Conservation (phyloP, 2,888 invertebrate species). For the Cantharis flavilabris region DNA sequence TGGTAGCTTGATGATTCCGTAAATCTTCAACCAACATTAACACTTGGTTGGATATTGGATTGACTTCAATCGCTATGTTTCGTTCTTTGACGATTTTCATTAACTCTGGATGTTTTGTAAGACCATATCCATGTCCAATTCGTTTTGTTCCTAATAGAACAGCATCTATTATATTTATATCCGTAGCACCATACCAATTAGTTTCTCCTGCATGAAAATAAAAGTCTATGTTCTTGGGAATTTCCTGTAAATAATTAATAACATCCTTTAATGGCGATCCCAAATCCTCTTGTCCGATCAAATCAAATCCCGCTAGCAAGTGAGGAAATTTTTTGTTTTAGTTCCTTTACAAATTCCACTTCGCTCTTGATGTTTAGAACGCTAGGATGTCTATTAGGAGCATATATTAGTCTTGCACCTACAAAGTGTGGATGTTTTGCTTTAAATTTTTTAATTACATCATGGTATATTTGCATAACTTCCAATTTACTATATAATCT, state of each 20-base stretch:
- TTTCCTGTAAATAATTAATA: slow-evolving; percentile 58
- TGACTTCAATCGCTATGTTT: slow-evolving; percentile 71
- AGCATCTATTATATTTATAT: slow-evolving; percentile 75
- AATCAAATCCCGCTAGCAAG: slow-evolving; percentile 37
- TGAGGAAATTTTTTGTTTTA: not conserved
- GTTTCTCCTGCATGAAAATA: slow-evolving; percentile 75
- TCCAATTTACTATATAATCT: slow-evolving; percentile 55
- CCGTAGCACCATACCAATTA: slow-evolving; percentile 70
- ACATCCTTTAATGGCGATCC: slow-evolving; percentile 68
- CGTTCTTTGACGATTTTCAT: slow-evolving; percentile 60
- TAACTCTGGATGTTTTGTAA: slow-evolving; percentile 70
- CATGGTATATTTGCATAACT: slow-evolving; percentile 56
- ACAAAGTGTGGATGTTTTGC: slow-evolving; percentile 61
- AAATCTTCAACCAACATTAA: slow-evolving; percentile 68
- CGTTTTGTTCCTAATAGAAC: slow-evolving; percentile 67
- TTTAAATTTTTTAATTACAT: slow-evolving; percentile 58
- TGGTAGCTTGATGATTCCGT: slow-evolving; percentile 71
- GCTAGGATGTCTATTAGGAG: slow-evolving; percentile 59
- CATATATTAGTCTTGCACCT: slow-evolving; percentile 65
- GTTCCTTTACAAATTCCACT: slow-evolving; percentile 24
- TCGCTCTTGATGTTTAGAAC: slow-evolving; percentile 43
- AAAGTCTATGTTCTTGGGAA: slow-evolving; percentile 41
- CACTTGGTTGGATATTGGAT: slow-evolving; percentile 73
- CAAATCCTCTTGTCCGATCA: slow-evolving; percentile 78
- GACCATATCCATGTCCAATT: slow-evolving; percentile 74